Conservation (phyloP, 2,797 vertebrate genomes). For the Cossypha niveicapilla region DNA sequence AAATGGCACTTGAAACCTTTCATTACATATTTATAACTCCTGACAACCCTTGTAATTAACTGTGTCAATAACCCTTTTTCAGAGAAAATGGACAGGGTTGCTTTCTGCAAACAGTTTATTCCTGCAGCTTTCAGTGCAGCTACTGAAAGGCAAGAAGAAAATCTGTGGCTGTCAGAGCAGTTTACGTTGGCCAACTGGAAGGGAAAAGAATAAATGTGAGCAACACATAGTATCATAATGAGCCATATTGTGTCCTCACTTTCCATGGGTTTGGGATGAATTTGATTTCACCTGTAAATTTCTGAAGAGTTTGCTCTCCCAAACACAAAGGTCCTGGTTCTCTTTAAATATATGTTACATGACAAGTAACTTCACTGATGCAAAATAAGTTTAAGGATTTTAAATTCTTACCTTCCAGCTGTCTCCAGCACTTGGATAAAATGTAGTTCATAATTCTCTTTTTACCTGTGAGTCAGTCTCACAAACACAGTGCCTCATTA, state of each 20-base stretch:
- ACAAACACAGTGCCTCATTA: background rate
- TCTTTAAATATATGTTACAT: background rate
- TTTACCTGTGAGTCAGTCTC: background rate
- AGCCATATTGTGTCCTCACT: accelerated
- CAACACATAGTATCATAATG: accelerated
- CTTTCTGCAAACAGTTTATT: background rate
- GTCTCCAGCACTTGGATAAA: background rate
- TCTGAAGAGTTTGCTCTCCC: background rate
- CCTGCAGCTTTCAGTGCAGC: background rate
- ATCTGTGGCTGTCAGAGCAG: background rate
- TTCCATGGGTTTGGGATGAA: background rate
- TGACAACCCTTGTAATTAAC: background rate
- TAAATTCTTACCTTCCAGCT: background rate
- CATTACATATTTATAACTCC: background rate
- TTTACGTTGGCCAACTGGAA: background rate
- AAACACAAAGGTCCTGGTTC: background rate
- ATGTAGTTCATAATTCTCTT: background rate
- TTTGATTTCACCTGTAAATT: background rate
- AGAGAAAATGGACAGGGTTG: background rate
- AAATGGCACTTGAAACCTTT: background rate
- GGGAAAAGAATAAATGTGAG: background rate
- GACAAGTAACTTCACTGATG: background rate
- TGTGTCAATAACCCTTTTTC: background rate
- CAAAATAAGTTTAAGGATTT: background rate
- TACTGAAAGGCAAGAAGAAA: background rate